Evolutionary conservation across 2,113 vertebrate genomes (phyloP).

Genomic region (Boleophthalmus pectinirostris): DNA sequence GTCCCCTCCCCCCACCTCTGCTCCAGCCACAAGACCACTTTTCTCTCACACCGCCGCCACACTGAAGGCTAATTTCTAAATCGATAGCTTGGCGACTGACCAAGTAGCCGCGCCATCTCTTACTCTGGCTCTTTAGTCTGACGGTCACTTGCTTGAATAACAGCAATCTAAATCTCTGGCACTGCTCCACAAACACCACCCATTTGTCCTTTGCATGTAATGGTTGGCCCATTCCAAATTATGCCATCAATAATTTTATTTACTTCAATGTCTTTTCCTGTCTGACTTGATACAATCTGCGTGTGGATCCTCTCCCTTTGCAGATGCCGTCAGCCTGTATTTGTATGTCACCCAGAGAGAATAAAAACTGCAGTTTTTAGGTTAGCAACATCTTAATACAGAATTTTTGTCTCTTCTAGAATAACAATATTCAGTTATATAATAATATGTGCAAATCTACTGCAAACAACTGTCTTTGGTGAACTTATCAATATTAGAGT

Average conservation of each 20-base stretch:
- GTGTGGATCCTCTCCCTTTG: conserved; percentile 33
- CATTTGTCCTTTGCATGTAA: conserved; percentile 30
- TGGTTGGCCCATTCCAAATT: conserved; percentile 31
- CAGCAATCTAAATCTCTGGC: conserved; percentile 13
- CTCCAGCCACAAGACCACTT: conserved; percentile 30
- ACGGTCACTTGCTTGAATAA: neutral
- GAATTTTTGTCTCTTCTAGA: neutral
- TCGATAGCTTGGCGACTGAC: conserved; percentile 59
- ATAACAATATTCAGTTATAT: too few species aligned
- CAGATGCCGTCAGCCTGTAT: conserved; percentile 6
- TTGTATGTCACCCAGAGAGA: neutral
- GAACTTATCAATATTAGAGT: too few species aligned
- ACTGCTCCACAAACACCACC: conserved; percentile 14
- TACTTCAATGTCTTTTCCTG: conserved; percentile 56
- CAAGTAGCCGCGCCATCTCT: conserved; percentile 47
- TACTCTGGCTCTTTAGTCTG: conserved; percentile 29
- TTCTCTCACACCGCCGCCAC: conserved; percentile 10
- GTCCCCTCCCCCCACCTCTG: conserved; percentile 16
- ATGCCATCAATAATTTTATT: conserved; percentile 56
- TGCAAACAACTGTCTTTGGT: too few species aligned
- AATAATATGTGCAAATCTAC: too few species aligned
- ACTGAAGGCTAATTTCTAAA: conserved; percentile 59
- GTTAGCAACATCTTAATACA: neutral
- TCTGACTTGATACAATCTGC: conserved; percentile 44
- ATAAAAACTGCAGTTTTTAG: neutral